These are phyloP conservation scores for Laothoe populi DNA, from an alignment of 2,888 invertebrate genomes.

Conservation along the genomic window DNA sequence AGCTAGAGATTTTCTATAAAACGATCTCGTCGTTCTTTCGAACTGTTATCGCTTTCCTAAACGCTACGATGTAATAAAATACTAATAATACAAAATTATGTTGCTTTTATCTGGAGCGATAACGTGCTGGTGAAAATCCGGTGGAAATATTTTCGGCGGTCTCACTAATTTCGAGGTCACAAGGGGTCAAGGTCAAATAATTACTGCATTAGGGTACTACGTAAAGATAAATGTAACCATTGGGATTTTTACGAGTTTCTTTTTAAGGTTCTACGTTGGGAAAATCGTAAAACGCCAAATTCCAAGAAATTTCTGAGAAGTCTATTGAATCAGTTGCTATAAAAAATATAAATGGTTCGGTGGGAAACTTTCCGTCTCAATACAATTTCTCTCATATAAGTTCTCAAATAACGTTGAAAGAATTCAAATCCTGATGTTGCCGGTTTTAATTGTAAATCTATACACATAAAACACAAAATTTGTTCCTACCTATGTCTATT, in stretches of 20 bases:
- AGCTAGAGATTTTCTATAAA: background rate
- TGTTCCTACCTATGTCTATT: too few species aligned
- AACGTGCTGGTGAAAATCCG: constrained; percentile 17
- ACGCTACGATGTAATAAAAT: constrained; percentile 10
- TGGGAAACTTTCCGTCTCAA: too few species aligned
- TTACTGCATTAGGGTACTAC: background rate
- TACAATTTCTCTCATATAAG: too few species aligned
- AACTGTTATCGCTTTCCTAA: background rate
- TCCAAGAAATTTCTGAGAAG: too few species aligned
- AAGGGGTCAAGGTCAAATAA: constrained; percentile 7
- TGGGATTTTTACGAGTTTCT: constrained; percentile 2
- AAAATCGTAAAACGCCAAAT: too few species aligned
- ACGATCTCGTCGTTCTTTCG: background rate
- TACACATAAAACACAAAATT: too few species aligned
- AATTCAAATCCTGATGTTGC: too few species aligned
- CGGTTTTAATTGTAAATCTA: too few species aligned
- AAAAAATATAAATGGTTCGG: too few species aligned
- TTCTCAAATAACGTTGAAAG: too few species aligned
- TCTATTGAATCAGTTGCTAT: too few species aligned
- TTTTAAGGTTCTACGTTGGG: too few species aligned
- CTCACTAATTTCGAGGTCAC: constrained; percentile 11
- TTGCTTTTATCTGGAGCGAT: constrained; percentile 10
- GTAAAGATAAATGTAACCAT: constrained; percentile 10
- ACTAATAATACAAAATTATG: constrained; percentile 7
- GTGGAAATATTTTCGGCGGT: constrained; percentile 6